These are phyloP conservation scores for Aphodius granarius DNA, from an alignment of 2,888 invertebrate genomes.

Conservation along the genomic window DNA sequence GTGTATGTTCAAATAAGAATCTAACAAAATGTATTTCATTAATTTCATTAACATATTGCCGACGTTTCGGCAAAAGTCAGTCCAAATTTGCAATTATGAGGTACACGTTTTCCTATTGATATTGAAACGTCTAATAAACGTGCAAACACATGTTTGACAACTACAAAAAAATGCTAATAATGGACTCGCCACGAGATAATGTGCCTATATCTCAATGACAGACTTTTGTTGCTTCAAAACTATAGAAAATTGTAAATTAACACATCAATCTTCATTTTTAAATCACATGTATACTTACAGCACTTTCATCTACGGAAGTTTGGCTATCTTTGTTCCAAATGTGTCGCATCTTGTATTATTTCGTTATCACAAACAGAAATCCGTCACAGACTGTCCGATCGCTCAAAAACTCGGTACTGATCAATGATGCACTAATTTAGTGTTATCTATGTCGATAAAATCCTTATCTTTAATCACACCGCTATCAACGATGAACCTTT, in stretches of 20 bases:
- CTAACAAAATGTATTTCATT: not conserved
- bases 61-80: too few species aligned
- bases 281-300: not conserved
- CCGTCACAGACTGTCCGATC: not conserved
- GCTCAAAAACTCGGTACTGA: not conserved
- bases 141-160: too few species aligned
- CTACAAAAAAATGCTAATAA: too few species aligned
- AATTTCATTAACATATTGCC: not conserved
- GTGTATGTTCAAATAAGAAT: not conserved
- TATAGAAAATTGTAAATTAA: not conserved
- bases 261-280: not conserved
- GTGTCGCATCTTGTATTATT: constrained; percentile 18
- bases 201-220: too few species aligned
- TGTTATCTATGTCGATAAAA: constrained; percentile 6
- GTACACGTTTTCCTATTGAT: too few species aligned
- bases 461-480: constrained; percentile 2
- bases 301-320: not conserved
- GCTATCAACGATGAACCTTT: not conserved
- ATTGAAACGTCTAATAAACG: too few species aligned
- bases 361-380: not conserved
- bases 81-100: too few species aligned
- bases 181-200: too few species aligned
- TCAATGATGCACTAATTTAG: not conserved
- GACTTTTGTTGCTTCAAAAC: not conserved
- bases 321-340: constrained; percentile 20